These are phyloP conservation scores for Halcyon senegalensis DNA, from an alignment of 2,113 vertebrate species.

Conservation along the genomic window DNA sequence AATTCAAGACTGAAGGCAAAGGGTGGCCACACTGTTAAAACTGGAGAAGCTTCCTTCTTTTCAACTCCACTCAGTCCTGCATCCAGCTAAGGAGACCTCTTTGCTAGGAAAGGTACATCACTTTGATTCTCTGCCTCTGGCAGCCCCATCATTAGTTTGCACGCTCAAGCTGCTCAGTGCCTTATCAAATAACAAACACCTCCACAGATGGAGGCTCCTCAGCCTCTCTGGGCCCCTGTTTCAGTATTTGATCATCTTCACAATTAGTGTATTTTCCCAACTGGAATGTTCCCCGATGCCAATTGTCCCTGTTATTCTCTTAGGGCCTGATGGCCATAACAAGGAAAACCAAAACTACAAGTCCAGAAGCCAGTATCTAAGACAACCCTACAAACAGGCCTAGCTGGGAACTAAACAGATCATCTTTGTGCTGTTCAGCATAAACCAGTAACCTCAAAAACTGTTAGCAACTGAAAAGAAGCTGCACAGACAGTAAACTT, in stretches of 20 bases:
- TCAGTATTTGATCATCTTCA: not conserved
- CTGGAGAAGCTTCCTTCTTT: not conserved
- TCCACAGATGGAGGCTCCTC: rapidly evolving
- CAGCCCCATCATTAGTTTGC: not conserved
- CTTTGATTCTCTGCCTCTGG: not conserved
- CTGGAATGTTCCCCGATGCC: not conserved
- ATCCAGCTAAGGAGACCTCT: not conserved
- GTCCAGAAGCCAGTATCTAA: not conserved
- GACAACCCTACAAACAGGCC: not conserved
- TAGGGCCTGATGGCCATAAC: not conserved
- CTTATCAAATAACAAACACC: not conserved
- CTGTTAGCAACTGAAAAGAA: not conserved
- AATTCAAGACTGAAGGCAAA: not conserved
- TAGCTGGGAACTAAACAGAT: not conserved
- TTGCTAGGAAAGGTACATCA: not conserved
- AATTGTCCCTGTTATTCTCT: not conserved
- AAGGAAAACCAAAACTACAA: not conserved
- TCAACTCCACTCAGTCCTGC: not conserved
- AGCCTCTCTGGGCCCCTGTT: rapidly evolving
- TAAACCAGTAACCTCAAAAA: not conserved
- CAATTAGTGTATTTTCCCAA: rapidly evolving
- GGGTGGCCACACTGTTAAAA: rapidly evolving
- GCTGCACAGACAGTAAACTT: not conserved
- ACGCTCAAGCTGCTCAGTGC: not conserved
- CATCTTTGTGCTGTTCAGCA: not conserved